Conservation (phyloP, 2,888 invertebrate genomes). For the Hyles lineata region DNA sequence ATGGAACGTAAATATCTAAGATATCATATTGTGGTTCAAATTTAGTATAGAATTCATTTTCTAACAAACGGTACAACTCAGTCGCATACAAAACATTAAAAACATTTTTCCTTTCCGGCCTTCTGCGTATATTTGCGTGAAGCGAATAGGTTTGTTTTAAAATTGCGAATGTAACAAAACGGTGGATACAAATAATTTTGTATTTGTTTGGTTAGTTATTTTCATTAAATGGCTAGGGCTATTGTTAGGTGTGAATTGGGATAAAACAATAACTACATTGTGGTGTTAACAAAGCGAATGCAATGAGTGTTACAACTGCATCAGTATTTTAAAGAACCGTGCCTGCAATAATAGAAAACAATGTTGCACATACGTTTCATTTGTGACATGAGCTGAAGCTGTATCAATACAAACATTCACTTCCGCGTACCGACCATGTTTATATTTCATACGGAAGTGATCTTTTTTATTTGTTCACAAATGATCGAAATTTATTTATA, state of each 20-base stretch:
- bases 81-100: neutral
- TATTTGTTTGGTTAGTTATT: slow-evolving; percentile 7
- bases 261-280: slow-evolving; percentile 9
- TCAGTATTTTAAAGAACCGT: neutral
- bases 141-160: neutral
- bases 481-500: neutral
- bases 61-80: neutral
- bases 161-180: slow-evolving; percentile 6
- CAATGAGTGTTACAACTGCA: neutral
- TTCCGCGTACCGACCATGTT: neutral
- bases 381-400: slow-evolving; percentile 4
- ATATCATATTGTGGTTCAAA: neutral
- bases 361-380: neutral
- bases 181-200: neutral
- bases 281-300: neutral
- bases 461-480: slow-evolving; percentile 1
- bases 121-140: neutral
- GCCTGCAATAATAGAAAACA: neutral
- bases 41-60: neutral
- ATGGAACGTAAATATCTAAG: no score
- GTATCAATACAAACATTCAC: neutral
- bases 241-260: neutral
- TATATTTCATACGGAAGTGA: neutral
- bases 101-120: slow-evolving; percentile 6
- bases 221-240: neutral